These are phyloP conservation scores for Drosophila pruinosa DNA, from an alignment of 1,140 invertebrate species.

Conservation along the genomic window DNA sequence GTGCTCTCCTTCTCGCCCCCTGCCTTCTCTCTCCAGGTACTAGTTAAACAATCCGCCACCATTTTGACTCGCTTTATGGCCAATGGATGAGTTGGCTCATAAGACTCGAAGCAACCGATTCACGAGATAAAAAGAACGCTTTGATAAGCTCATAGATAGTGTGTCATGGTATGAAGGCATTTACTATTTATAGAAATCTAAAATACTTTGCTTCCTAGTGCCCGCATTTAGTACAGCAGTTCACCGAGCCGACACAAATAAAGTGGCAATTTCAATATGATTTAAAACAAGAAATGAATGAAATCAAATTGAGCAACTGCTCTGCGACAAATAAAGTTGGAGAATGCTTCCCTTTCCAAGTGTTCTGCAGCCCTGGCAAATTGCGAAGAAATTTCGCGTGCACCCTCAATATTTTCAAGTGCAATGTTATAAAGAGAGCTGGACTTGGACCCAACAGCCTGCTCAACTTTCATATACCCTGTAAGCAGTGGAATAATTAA, in stretches of 20 bases:
- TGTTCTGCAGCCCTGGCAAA: conserved; percentile 32
- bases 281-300: conserved; percentile 18
- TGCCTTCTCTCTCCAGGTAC: background rate
- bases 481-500: background rate
- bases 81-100: background rate
- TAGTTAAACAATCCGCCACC: conserved; percentile 23
- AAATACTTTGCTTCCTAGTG: too few relatives aligned
- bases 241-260: conserved; percentile 47
- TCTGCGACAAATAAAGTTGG: conserved; percentile 13
- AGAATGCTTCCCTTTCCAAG: background rate
- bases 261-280: conserved; percentile 66
- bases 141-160: background rate
- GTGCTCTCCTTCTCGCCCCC: too few relatives aligned
- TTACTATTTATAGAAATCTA: too few relatives aligned
- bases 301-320: conserved; percentile 61
- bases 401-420: conserved; percentile 71
- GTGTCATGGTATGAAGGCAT: too few relatives aligned
- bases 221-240: conserved; percentile 6
- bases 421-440: conserved; percentile 30
- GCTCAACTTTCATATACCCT: background rate
- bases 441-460: background rate
- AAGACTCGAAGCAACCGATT: background rate
- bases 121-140: background rate
- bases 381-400: conserved; percentile 68
- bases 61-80: background rate